phyloP scores from a whole-genome alignment of 2,797 vertebrate genomes.

The Onychomys torridus region DNA sequence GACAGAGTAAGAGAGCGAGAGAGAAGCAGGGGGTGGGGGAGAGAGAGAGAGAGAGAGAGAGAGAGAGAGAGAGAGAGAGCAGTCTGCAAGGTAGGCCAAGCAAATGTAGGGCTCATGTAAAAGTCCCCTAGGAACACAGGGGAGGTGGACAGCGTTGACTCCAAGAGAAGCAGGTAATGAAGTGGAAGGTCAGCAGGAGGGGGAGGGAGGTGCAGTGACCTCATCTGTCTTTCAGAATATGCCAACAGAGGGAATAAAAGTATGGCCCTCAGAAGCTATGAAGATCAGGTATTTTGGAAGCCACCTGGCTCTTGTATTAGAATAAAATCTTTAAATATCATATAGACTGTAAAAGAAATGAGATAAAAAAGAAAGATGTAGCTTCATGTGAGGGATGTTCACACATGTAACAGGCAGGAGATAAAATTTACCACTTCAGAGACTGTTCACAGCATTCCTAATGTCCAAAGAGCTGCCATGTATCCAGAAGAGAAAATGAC shows the following conservation, averaged over 20 bases:
- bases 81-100: constrained; percentile 43
- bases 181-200: background rate
- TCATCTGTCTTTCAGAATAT: background rate
- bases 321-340: constrained; percentile 6
- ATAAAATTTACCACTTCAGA: background rate
- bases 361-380: constrained; percentile 7
- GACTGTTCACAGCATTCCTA: constrained; percentile 10
- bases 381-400: background rate
- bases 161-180: background rate
- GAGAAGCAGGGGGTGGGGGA: too few relatives aligned
- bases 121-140: background rate
- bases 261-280: background rate
- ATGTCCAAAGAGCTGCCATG: background rate
- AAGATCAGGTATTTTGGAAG: background rate
- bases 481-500: constrained; percentile 32
- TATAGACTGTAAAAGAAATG: background rate
- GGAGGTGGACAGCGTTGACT: background rate
- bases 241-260: background rate
- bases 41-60: background rate
- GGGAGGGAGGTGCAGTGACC: background rate
- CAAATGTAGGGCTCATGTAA: background rate
- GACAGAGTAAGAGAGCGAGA: background rate
- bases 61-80: background rate
- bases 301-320: background rate
- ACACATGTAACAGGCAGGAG: background rate